phyloP scores from a whole-genome alignment of 2,888 invertebrate genomes.

The Erynnis tages region DNA sequence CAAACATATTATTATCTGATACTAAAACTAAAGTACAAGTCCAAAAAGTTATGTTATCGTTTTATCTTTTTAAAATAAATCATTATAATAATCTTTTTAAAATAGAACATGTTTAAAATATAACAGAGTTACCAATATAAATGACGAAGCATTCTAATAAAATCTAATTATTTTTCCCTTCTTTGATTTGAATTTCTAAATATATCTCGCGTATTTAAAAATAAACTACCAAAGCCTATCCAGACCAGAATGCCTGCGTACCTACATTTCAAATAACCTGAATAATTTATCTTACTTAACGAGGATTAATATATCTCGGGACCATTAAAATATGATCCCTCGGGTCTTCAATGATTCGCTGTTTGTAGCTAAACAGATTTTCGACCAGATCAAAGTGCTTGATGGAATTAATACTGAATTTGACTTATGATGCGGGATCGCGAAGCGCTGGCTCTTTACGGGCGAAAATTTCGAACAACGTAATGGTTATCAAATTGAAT shows the following conservation, averaged over 20 bases:
- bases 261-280: conserved; percentile 41
- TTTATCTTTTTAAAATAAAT: too few relatives aligned
- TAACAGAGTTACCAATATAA: too few relatives aligned
- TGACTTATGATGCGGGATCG: conserved; percentile 30
- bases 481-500: conserved; percentile 26
- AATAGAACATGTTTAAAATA: too few relatives aligned
- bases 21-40: too few relatives aligned
- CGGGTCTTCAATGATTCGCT: conserved; percentile 37
- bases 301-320: conserved; percentile 63
- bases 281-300: conserved; percentile 70
- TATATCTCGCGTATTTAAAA: too few relatives aligned
- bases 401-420: conserved; percentile 37
- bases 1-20: too few relatives aligned
- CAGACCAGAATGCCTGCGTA: conserved; percentile 19
- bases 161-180: too few relatives aligned
- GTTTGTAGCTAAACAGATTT: conserved; percentile 33
- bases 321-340: conserved; percentile 56
- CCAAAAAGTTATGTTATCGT: too few relatives aligned
- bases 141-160: too few relatives aligned
- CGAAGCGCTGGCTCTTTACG: conserved; percentile 18
- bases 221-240: conserved; percentile 25
- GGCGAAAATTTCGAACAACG: conserved; percentile 20
- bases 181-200: too few relatives aligned
- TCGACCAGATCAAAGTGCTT: conserved; percentile 37
- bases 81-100: too few relatives aligned